These are phyloP conservation scores for Macroramphosus scolopax DNA, from an alignment of 2,797 vertebrate species.

Conservation along the genomic window DNA sequence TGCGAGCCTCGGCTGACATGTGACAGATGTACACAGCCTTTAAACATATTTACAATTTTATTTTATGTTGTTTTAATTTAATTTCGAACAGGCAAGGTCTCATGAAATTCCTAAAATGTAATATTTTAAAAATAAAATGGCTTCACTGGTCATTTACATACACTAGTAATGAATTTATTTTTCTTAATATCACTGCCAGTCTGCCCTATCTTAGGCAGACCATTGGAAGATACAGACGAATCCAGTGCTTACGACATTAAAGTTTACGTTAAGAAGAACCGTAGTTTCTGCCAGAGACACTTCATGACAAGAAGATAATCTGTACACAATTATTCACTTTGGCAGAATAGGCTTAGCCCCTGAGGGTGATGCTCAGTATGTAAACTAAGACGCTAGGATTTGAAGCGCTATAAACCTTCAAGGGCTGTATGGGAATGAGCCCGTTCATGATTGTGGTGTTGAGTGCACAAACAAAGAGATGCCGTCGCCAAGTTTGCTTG, in stretches of 20 bases:
- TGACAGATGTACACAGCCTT: conserved; percentile 34
- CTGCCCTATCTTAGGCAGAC: no score
- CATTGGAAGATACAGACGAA: no score
- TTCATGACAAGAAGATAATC: not conserved
- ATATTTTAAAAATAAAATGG: no score
- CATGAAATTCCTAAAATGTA: no score
- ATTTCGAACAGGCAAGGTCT: no score
- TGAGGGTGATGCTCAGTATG: not conserved
- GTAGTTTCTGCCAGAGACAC: conserved; percentile 1
- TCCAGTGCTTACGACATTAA: no score
- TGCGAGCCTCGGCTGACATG: conserved; percentile 33
- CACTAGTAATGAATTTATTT: no score
- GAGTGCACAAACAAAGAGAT: conserved; percentile 4
- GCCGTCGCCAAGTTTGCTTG: no score
- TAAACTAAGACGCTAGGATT: not conserved
- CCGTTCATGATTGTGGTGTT: no score
- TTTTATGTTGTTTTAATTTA: not conserved
- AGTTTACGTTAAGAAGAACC: no score
- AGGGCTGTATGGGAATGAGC: not conserved
- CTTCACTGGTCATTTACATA: no score
- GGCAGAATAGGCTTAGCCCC: conserved; percentile 2
- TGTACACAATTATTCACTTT: conserved; percentile 1
- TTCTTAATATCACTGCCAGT: no score
- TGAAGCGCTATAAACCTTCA: not conserved
- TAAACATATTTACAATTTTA: conserved; percentile 2